Percentiles rank a stretch among this genome's conserved stretches.
These are phyloP conservation scores for Drosophila tristis DNA, from an alignment of 1,140 invertebrate species.

Conservation along the genomic window DNA sequence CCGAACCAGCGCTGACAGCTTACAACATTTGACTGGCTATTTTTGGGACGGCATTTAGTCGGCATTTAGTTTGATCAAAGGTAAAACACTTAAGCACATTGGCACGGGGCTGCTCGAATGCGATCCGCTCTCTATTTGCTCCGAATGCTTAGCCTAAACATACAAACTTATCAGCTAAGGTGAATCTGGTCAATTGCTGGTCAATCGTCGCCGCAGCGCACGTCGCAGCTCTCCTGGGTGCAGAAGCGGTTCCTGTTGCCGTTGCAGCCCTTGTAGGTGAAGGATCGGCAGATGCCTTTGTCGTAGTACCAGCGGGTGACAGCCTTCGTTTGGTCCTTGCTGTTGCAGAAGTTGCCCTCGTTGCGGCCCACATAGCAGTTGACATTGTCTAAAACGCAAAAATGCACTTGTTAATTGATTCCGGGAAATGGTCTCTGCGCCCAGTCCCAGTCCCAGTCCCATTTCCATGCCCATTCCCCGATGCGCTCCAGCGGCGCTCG, in stretches of 20 bases:
- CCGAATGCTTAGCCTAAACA: constrained; percentile 45
- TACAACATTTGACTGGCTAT: constrained; percentile 64
- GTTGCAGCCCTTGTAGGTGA: constrained; percentile 75
- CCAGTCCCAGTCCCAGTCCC: too few relatives aligned
- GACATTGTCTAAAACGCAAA: constrained; percentile 63
- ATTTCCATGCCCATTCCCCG: background rate
- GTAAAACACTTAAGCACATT: constrained; percentile 48
- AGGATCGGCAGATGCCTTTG: constrained; percentile 69
- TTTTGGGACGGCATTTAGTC: constrained; percentile 57
- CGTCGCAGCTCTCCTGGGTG: constrained; percentile 66
- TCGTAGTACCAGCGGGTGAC: constrained; percentile 77
- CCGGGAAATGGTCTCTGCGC: constrained; percentile 12
- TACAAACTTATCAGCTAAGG: constrained; percentile 51
- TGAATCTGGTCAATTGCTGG: background rate
- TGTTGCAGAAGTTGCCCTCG: constrained; percentile 79
- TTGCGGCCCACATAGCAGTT: constrained; percentile 79
- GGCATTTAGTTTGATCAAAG: constrained; percentile 49
- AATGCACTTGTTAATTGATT: constrained; percentile 46
- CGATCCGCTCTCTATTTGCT: constrained; percentile 37
- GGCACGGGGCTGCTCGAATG: background rate
- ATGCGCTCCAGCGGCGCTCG: constrained; percentile 19
- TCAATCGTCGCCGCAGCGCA: constrained; percentile 63
- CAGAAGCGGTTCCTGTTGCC: constrained; percentile 82
- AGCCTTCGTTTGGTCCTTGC: constrained; percentile 69
- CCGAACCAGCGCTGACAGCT: constrained; percentile 50